Evolutionary conservation across 2,797 vertebrate genomes (phyloP).

Genomic region (Antennarius maculatus): DNA sequence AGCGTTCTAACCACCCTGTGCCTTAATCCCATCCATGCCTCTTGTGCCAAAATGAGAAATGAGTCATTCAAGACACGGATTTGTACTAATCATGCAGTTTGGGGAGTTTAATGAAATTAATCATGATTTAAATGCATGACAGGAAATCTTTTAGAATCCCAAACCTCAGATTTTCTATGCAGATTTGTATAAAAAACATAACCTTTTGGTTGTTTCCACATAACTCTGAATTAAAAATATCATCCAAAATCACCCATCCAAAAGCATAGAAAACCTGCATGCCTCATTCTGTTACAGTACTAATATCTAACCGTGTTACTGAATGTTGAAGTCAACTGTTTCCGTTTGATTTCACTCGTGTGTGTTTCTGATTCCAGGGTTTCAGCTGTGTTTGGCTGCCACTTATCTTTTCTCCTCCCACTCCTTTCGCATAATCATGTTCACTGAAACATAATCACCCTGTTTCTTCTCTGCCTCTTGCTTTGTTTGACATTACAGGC

Average conservation of each 20-base stretch:
- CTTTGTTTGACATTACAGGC: slow-evolving; percentile 70
- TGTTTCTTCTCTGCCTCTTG: slow-evolving; percentile 51
- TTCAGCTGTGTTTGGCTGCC: slow-evolving; percentile 54
- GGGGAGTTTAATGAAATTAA: slow-evolving; percentile 31
- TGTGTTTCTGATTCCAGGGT: slow-evolving; percentile 65
- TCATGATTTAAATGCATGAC: slow-evolving; percentile 59
- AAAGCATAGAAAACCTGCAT: slow-evolving; percentile 68
- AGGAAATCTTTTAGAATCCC: slow-evolving; percentile 36
- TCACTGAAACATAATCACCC: slow-evolving; percentile 50
- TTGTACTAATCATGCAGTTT: slow-evolving; percentile 69
- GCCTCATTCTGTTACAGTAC: slow-evolving; percentile 37
- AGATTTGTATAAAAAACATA: slow-evolving; percentile 1
- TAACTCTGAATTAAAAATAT: neutral
- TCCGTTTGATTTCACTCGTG: slow-evolving; percentile 34
- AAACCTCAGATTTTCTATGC: slow-evolving; percentile 67
- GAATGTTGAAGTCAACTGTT: slow-evolving; percentile 20
- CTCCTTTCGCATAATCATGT: slow-evolving; percentile 54
- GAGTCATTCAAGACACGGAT: slow-evolving; percentile 30
- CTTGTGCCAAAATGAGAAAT: slow-evolving; percentile 63
- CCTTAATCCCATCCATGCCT: slow-evolving; percentile 77
- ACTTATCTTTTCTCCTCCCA: slow-evolving; percentile 47
- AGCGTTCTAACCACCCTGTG: slow-evolving; percentile 65
- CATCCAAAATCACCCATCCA: slow-evolving; percentile 7
- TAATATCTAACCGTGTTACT: slow-evolving; percentile 48
- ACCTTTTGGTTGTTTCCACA: neutral